Percentiles rank a stretch among this genome's conserved stretches.
Evolutionary conservation across 1,140 invertebrate genomes (phyloP).

Genomic region (Ladona fulva): DNA sequence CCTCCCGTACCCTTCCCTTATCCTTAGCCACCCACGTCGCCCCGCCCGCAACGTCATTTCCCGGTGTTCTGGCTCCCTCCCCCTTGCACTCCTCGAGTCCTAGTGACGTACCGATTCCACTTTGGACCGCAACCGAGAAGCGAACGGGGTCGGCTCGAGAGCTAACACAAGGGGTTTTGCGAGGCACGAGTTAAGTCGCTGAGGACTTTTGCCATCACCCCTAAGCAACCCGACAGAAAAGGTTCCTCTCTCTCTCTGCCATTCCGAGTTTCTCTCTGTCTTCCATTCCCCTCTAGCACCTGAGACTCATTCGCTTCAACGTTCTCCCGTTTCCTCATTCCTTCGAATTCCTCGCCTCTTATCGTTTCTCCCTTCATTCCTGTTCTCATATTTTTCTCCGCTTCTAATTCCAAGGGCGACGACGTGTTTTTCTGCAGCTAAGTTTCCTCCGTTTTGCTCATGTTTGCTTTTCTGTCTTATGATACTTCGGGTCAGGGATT

Average conservation of each 20-base stretch:
- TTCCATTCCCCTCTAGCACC: neutral
- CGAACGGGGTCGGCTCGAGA: neutral
- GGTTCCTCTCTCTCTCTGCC: neutral
- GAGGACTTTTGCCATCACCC: neutral
- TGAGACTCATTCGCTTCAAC: neutral
- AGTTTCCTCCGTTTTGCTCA: too few relatives aligned
- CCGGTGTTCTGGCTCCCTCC: neutral
- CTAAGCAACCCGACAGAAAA: conserved; percentile 4
- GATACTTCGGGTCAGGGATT: too few relatives aligned
- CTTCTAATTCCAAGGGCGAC: neutral
- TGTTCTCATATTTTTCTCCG: neutral
- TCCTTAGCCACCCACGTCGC: neutral
- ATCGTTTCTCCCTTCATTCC: neutral
- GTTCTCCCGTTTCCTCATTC: neutral
- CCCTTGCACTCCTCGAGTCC: neutral
- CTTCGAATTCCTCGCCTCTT: neutral
- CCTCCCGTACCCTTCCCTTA: neutral
- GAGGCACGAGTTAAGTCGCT: neutral
- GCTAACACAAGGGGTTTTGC: neutral
- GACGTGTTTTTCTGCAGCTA: too few relatives aligned
- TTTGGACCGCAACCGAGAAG: conserved; percentile 2
- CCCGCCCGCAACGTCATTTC: neutral
- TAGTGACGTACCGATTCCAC: neutral
- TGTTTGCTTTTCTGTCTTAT: too few relatives aligned
- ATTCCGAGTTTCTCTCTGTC: neutral